Conservation (phyloP, 2,113 vertebrate genomes). For the Bambusicola thoracicus region DNA sequence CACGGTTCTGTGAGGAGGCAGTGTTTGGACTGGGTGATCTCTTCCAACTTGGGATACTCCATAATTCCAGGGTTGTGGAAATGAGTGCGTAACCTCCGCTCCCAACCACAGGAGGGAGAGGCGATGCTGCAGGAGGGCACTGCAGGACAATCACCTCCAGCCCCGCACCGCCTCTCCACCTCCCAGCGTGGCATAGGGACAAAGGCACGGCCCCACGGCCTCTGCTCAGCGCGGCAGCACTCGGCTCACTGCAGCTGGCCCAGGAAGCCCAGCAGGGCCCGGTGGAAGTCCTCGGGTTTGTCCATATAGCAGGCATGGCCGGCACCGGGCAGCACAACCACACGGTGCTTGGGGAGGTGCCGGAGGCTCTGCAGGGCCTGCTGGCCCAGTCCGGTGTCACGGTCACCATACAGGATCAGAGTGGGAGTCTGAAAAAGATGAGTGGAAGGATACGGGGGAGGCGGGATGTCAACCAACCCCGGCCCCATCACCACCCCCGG, state of each 20-base stretch:
- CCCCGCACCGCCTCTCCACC: background rate
- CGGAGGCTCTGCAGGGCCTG: slow-evolving; percentile 90
- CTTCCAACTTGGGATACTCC: background rate
- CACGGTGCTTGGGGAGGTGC: slow-evolving; percentile 84
- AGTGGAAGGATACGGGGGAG: background rate
- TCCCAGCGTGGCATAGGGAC: background rate
- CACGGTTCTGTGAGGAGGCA: too few relatives aligned
- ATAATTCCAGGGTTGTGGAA: background rate
- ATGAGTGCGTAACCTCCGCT: background rate
- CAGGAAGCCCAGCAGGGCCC: slow-evolving; percentile 87
- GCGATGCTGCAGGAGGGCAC: background rate
- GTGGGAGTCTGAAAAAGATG: slow-evolving; percentile 85
- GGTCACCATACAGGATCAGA: slow-evolving; percentile 89
- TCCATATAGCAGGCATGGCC: slow-evolving; percentile 96
- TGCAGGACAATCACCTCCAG: background rate
- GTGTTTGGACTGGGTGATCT: too few relatives aligned
- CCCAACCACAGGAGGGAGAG: background rate
- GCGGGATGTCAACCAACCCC: background rate
- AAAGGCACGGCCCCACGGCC: background rate
- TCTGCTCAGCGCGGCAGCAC: background rate
- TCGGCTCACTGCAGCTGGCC: slow-evolving; percentile 74
- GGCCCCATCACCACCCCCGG: background rate
- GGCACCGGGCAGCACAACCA: slow-evolving; percentile 80
- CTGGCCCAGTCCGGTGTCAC: slow-evolving; percentile 84
- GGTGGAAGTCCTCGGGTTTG: slow-evolving; percentile 90